A percentile compares a stretch with the other conserved stretches of the same genome.
Conservation (phyloP, 1,140 invertebrate genomes). For the Sitodiplosis mosellana region DNA sequence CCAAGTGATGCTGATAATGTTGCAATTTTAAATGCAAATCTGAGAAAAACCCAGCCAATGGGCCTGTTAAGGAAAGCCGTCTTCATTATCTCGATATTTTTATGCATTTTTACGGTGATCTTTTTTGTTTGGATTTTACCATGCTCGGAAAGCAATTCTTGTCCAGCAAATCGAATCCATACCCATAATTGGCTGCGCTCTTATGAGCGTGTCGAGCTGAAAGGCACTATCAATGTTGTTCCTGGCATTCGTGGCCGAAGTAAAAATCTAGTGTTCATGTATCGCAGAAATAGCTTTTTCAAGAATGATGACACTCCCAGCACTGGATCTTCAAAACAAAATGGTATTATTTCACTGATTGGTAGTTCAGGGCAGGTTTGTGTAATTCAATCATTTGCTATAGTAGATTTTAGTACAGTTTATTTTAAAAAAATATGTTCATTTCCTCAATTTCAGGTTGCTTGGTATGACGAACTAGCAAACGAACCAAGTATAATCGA, state of each 20-base stretch:
- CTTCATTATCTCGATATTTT: conserved; percentile 44
- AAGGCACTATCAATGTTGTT: conserved; percentile 48
- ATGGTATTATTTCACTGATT: conserved; percentile 39
- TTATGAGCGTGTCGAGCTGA: conserved; percentile 49
- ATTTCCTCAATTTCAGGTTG: too few species aligned
- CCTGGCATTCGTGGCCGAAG: conserved; percentile 34
- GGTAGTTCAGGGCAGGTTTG: conserved; percentile 29
- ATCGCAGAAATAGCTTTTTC: conserved; percentile 40
- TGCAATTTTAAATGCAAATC: conserved; percentile 14
- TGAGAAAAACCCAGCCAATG: conserved; percentile 30
- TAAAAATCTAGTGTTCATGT: conserved; percentile 49
- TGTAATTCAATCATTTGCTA: conserved; percentile 3
- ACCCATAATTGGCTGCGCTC: conserved; percentile 48
- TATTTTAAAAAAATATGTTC: too few species aligned
- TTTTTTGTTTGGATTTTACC: conserved; percentile 58
- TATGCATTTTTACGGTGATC: conserved; percentile 47
- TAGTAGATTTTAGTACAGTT: too few species aligned
- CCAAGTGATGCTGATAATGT: conserved; percentile 19
- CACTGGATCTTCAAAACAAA: conserved; percentile 27
- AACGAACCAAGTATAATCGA: conserved; percentile 45
- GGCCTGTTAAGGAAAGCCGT: conserved; percentile 39
- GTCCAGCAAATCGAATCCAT: conserved; percentile 32
- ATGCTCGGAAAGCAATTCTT: conserved; percentile 40
- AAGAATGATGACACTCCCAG: conserved; percentile 26
- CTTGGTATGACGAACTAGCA: conserved; percentile 41